Evolutionary conservation across 2,797 vertebrate species (phyloP).

Genomic region (Arrhamphus sclerolepis): DNA sequence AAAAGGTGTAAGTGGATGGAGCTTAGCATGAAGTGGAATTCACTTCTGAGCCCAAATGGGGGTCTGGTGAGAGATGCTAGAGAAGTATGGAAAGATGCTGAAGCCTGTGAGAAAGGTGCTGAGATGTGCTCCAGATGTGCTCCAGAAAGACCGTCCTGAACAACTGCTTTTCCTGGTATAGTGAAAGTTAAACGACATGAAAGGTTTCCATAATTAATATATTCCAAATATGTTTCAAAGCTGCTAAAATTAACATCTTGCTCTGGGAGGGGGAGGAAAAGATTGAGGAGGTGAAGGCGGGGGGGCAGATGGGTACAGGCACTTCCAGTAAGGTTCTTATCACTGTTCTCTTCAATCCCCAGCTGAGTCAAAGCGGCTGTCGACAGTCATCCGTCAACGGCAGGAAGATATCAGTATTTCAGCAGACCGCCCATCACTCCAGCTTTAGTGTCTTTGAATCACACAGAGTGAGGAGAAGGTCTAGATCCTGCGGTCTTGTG

Average conservation of each 20-base stretch:
- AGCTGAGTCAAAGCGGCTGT: constrained; percentile 30
- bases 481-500: no score
- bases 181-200: constrained; percentile 37
- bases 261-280: constrained; percentile 19
- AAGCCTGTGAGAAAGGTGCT: background rate
- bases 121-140: no score
- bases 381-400: constrained; percentile 15
- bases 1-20: constrained; percentile 55
- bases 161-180: constrained; percentile 13
- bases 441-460: background rate
- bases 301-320: background rate
- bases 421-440: constrained; percentile 12
- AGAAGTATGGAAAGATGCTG: constrained; percentile 4
- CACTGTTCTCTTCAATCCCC: constrained; percentile 34
- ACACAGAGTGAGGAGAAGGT: background rate
- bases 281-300: background rate
- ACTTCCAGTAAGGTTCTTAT: constrained; percentile 21
- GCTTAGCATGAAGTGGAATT: constrained; percentile 60
- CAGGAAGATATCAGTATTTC: constrained; percentile 2
- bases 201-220: constrained; percentile 66
- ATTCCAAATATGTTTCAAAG: constrained; percentile 37
- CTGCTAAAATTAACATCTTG: constrained; percentile 51
- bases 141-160: constrained; percentile 24
- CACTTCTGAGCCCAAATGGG: constrained; percentile 43
- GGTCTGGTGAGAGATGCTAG: constrained; percentile 21